A percentile compares a stretch with the other conserved stretches of the same genome.
Conservation (phyloP, 2,888 invertebrate species). For the Hypomecis punctinalis region DNA sequence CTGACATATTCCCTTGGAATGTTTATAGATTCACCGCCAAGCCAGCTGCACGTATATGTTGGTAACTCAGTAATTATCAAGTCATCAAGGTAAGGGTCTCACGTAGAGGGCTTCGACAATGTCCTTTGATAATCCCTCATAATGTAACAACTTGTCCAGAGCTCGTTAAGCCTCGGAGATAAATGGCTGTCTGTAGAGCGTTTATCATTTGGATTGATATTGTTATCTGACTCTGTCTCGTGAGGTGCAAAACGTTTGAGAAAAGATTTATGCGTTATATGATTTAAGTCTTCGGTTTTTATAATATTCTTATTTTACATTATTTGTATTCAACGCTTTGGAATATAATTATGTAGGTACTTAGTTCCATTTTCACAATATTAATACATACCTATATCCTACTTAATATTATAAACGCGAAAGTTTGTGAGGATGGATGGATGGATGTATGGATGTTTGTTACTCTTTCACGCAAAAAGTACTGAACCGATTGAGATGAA, state of each 20-base stretch:
- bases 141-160: conserved; percentile 35
- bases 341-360: too few species aligned
- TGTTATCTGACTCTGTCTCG: conserved; percentile 21
- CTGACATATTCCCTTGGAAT: too few species aligned
- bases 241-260: neutral
- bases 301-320: too few species aligned
- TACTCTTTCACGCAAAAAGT: too few species aligned
- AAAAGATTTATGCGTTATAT: neutral
- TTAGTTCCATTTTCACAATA: too few species aligned
- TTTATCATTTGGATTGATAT: conserved; percentile 27
- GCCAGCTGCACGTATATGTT: neutral
- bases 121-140: conserved; percentile 38
- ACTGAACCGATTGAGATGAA: too few species aligned
- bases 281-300: too few species aligned
- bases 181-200: conserved; percentile 50
- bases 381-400: too few species aligned
- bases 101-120: conserved; percentile 13
- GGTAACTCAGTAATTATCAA: conserved; percentile 23
- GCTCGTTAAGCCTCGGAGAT: conserved; percentile 51
- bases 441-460: too few species aligned
- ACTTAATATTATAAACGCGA: too few species aligned
- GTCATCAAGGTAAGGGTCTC: conserved; percentile 28
- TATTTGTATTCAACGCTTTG: too few species aligned
- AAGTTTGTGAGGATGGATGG: too few species aligned
- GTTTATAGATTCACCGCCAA: neutral